Conservation (phyloP, 1,140 invertebrate genomes). For the Heliconius hermathena region DNA sequence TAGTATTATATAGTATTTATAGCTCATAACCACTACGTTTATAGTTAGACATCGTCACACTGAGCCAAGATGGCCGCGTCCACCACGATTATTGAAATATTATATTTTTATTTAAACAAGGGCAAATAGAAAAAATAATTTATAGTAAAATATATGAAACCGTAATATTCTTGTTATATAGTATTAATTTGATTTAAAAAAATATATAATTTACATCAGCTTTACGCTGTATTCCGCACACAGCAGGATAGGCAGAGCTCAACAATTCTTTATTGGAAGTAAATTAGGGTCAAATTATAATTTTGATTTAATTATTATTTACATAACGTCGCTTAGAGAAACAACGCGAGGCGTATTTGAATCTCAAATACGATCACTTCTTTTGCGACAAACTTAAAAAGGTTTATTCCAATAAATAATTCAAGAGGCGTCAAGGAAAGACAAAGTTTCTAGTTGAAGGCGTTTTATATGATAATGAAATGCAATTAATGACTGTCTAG, state of each 20-base stretch:
- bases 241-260: too few species aligned
- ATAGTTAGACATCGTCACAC: too few species aligned
- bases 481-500: constrained; percentile 29
- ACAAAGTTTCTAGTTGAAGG: constrained; percentile 34
- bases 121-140: too few species aligned
- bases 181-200: neutral
- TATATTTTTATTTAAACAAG: too few species aligned
- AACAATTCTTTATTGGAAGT: neutral
- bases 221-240: too few species aligned
- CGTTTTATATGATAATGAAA: constrained; percentile 31
- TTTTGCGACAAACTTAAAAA: constrained; percentile 45
- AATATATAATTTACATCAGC: neutral
- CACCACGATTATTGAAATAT: too few species aligned
- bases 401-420: constrained; percentile 59
- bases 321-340: constrained; percentile 7
- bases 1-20: too few species aligned
- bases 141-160: too few species aligned
- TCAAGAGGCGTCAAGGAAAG: constrained; percentile 51
- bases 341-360: constrained; percentile 20
- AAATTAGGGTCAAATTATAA: neutral
- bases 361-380: constrained; percentile 20
- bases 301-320: neutral
- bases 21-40: too few species aligned
- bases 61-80: too few species aligned
- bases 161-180: too few species aligned